Evolutionary conservation across 2,113 vertebrate genomes (phyloP), one percentile per base, ranked within the genome.

Genomic region (Manacus vitellinus): DNA sequence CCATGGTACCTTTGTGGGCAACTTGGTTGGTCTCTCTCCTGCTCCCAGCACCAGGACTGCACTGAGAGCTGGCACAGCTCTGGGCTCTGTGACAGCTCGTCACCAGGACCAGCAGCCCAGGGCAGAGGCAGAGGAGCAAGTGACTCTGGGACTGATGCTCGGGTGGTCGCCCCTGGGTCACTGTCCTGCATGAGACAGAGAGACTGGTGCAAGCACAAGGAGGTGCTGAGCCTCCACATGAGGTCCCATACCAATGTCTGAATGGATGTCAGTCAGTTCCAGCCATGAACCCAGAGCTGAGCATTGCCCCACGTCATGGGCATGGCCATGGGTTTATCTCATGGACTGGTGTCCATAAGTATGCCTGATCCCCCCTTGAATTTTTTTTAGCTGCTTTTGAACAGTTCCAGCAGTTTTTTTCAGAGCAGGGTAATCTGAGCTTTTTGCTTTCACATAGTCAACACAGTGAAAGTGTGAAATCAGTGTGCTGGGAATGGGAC

Each of bases 81-180:
- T 15, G 43, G 58, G 16, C 3, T 2, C 28, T 2, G 3, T 0
- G 0, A 13, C 3, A 5, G 22, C 44, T 62, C 6, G 0, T 27
- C 23, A 2, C 15, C 49, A 31, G 63, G 28, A 30, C 39, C 30
- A 47, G 56, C 65, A 56, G 66, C 46, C 33, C 35, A 28, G 51
- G 56, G n/a, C 63, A 33, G 43, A 14, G 8, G 68, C 10, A 7
- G 58, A 30, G 72, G 31, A 44, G 16, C 1, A 2, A 41, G 28
- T 27, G 63, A 24, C 55, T 22, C 30, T 20, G 55, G 63, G 77
- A 7, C n/a, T 51, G 76, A 4, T 27, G 77, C 41, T 35, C 1
- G 22, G 14, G 33, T 17, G 28, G 33, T 58, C 56, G 35, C 31
- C 17, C 6, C 2, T 23, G 3, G 41, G 31, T n/a, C 23, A 2